Evolutionary conservation across 2,888 invertebrate species (phyloP).

Genomic region (Epinotia nisella): DNA sequence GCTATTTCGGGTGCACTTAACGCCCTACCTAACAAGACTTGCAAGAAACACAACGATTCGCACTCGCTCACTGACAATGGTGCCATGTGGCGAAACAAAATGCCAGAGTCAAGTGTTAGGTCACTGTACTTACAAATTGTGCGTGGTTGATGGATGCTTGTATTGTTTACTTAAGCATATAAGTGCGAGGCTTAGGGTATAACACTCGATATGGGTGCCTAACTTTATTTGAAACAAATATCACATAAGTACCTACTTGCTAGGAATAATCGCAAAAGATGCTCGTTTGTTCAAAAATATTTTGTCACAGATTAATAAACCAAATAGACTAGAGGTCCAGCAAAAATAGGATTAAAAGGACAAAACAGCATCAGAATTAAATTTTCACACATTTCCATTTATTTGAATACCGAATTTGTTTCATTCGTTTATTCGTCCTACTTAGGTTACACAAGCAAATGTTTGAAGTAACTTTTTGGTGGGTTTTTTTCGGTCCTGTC

Average conservation of each 20-base stretch:
- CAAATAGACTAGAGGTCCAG: neutral
- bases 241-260: neutral
- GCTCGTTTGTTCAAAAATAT: neutral
- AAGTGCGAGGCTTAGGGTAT: neutral
- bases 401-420: conserved; percentile 45
- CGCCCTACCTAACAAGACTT: conserved; percentile 32
- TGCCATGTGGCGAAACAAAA: conserved; percentile 3
- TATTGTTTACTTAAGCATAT: neutral
- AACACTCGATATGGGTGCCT: neutral
- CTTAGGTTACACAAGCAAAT: conserved; percentile 55
- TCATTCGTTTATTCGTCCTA: conserved; percentile 48
- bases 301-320: neutral
- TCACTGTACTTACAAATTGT: conserved; percentile 9
- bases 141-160: conserved; percentile 5
- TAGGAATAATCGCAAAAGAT: too few species aligned
- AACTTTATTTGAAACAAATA: neutral
- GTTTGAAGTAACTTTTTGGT: conserved; percentile 67
- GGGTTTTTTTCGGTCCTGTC: conserved; percentile 74
- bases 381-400: conserved; percentile 44
- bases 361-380: conserved; percentile 35
- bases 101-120: conserved; percentile 11
- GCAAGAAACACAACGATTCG: conserved; percentile 16
- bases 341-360: conserved; percentile 31
- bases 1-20: conserved; percentile 36
- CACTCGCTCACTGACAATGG: conserved; percentile 9